A percentile compares a stretch with the other conserved stretches of the same genome.
Evolutionary conservation across 2,797 vertebrate genomes (phyloP).

Genomic region (Tympanoctomys barrerae): DNA sequence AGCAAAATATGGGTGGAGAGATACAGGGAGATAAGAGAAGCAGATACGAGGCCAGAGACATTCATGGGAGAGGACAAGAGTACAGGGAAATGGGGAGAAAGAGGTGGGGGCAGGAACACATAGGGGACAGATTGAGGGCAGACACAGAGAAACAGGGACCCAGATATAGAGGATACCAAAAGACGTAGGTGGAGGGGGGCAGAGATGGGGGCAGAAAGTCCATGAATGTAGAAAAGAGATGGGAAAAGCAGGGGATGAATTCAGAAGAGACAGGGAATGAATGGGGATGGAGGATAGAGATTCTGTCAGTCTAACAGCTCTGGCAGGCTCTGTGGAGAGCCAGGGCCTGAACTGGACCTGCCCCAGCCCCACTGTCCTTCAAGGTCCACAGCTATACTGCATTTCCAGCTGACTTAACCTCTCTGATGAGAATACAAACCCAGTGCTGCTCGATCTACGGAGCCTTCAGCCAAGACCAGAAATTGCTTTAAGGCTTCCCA

Average conservation of each 20-base stretch:
- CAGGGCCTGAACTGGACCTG: neutral
- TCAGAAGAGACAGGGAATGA: neutral
- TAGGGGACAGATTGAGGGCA: neutral
- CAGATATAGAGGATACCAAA: neutral
- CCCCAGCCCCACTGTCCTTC: neutral
- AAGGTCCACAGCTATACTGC: neutral
- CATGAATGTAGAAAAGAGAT: neutral
- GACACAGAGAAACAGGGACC: neutral
- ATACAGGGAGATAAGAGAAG: neutral
- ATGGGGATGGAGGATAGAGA: neutral
- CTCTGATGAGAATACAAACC: neutral
- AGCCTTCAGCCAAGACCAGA: conserved; percentile 21
- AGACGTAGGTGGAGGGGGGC: neutral
- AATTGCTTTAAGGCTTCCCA: neutral
- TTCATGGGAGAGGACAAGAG: neutral
- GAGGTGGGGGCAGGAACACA: no score
- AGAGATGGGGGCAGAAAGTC: neutral
- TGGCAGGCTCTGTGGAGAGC: neutral
- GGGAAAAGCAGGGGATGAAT: neutral
- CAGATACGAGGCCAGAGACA: neutral
- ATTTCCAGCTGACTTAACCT: neutral
- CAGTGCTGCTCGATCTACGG: neutral
- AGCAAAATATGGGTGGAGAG: neutral
- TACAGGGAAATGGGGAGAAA: neutral
- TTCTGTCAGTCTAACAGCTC: neutral